These are phyloP conservation scores for Drosophila paramelanica DNA, from an alignment of 2,888 invertebrate genomes.

Conservation along the genomic window DNA sequence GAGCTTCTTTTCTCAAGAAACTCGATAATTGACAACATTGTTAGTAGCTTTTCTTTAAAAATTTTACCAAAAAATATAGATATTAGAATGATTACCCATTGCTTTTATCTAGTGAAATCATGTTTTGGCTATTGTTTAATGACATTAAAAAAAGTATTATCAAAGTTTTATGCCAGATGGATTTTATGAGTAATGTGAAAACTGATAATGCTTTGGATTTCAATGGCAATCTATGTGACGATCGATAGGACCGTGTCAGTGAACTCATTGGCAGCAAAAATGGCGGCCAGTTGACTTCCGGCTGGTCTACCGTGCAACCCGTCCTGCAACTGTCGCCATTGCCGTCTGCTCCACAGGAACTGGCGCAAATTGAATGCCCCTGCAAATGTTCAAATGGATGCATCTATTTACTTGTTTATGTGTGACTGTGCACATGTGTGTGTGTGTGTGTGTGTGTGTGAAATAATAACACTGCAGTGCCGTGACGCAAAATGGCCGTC, in stretches of 20 bases:
- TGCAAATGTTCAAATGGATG: slow-evolving; percentile 24
- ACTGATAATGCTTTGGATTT: slow-evolving; percentile 2
- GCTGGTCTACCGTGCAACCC: slow-evolving; percentile 6
- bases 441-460: slow-evolving; percentile 26
- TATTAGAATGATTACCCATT: too few relatives aligned
- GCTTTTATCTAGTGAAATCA: too few relatives aligned
- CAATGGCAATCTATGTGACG: slow-evolving; percentile 10
- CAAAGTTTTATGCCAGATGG: too few relatives aligned
- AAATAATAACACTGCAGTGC: slow-evolving; percentile 60
- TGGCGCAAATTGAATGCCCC: slow-evolving; percentile 44
- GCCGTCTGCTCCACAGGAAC: slow-evolving; percentile 39
- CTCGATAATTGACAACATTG: too few relatives aligned
- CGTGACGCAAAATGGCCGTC: slow-evolving; percentile 44
- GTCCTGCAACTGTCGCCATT: slow-evolving; percentile 7
- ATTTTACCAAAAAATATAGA: too few relatives aligned
- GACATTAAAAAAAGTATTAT: too few relatives aligned
- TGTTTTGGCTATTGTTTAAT: too few relatives aligned
- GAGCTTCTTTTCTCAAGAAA: too few relatives aligned
- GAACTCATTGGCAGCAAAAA: slow-evolving; percentile 45
- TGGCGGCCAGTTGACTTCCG: slow-evolving; percentile 46
- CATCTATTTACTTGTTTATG: slow-evolving; percentile 10
- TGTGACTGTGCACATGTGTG: slow-evolving; percentile 2
- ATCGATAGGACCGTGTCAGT: slow-evolving; percentile 49
- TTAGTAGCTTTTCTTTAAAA: too few relatives aligned
- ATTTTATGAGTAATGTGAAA: background rate